Percentiles rank a stretch among this genome's conserved stretches.
phyloP scores from a whole-genome alignment of 2,888 invertebrate species.

The Lamellibrachia columna region DNA sequence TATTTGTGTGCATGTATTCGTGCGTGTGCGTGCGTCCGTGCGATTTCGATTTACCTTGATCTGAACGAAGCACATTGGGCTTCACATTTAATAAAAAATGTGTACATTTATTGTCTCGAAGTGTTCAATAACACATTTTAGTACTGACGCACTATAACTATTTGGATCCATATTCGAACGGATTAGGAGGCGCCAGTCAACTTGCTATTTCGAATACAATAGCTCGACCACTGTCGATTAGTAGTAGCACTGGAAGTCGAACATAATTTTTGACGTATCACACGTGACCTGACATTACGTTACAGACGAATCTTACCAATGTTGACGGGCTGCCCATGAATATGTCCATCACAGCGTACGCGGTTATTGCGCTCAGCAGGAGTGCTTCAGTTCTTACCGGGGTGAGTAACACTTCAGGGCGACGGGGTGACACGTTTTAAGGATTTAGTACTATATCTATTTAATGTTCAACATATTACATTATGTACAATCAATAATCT shows the following conservation, averaged over 20 bases:
- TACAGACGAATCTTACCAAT: slow-evolving; percentile 26
- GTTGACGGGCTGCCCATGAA: slow-evolving; percentile 35
- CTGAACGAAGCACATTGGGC: background rate
- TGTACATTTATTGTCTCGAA: background rate
- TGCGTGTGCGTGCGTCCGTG: background rate
- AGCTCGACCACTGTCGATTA: background rate
- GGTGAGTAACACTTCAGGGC: slow-evolving; percentile 34
- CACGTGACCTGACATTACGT: background rate
- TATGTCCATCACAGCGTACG: slow-evolving; percentile 43
- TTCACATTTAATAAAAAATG: background rate
- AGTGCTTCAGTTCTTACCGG: slow-evolving; percentile 37
- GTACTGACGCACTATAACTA: background rate
- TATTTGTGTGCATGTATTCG: background rate
- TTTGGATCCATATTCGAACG: background rate
- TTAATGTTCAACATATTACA: too few species aligned
- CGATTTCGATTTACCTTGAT: background rate
- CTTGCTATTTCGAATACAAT: background rate
- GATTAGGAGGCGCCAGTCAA: background rate
- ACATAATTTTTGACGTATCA: background rate
- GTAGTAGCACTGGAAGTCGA: background rate
- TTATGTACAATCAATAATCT: too few species aligned
- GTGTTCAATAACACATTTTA: background rate
- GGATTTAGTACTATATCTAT: too few species aligned
- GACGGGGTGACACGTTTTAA: too few species aligned
- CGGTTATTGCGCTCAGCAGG: slow-evolving; percentile 37